phyloP scores from a whole-genome alignment of 1,140 invertebrate genomes.

The Monomorium pharaonis region DNA sequence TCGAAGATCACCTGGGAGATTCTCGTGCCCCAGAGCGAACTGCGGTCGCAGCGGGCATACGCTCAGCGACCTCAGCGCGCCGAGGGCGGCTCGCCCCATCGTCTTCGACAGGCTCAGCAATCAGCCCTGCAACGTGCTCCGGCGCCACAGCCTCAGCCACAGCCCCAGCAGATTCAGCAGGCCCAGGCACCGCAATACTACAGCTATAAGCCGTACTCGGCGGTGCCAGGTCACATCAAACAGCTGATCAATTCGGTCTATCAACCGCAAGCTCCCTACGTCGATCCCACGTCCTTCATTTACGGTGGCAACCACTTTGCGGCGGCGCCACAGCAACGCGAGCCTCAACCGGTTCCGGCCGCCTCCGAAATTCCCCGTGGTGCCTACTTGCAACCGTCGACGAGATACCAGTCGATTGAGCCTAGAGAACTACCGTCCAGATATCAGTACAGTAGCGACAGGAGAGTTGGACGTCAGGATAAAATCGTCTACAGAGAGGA shows the following conservation, averaged over 20 bases:
- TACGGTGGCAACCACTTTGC: constrained; percentile 66
- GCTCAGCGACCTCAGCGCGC: constrained; percentile 66
- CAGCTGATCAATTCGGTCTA: constrained; percentile 77
- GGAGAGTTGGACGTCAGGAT: constrained; percentile 19
- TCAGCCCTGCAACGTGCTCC: neutral
- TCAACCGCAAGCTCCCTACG: constrained; percentile 76
- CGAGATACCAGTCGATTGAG: constrained; percentile 34
- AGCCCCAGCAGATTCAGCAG: constrained; percentile 15
- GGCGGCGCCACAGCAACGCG: constrained; percentile 27
- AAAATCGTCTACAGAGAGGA: constrained; percentile 68
- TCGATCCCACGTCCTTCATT: constrained; percentile 78
- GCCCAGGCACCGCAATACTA: constrained; percentile 67
- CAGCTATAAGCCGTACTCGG: constrained; percentile 77
- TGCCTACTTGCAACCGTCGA: constrained; percentile 26
- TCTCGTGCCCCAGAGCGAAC: constrained; percentile 67
- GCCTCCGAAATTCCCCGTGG: neutral
- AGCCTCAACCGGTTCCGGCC: constrained; percentile 13
- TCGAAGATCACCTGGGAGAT: constrained; percentile 78
- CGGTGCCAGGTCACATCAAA: constrained; percentile 77
- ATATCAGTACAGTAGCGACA: constrained; percentile 29
- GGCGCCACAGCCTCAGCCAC: neutral
- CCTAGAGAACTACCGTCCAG: neutral
- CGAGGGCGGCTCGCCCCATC: constrained; percentile 40
- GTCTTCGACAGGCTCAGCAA: constrained; percentile 10
- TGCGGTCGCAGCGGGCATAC: constrained; percentile 67